phyloP scores from a whole-genome alignment of 2,888 invertebrate genomes.

The Zhuqinia jingwanae region DNA sequence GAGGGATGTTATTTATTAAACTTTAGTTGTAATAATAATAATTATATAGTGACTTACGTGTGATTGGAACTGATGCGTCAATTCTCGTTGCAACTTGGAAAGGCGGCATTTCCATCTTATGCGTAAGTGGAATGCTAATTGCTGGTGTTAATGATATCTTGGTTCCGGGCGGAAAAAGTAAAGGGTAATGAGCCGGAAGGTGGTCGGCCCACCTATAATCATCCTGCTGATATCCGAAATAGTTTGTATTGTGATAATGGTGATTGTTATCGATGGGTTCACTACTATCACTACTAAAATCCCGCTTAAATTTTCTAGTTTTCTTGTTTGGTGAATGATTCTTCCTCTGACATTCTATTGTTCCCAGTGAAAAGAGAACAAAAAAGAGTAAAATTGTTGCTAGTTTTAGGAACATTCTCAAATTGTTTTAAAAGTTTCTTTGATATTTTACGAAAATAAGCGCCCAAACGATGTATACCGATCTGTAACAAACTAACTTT shows the following conservation, averaged over 20 bases:
- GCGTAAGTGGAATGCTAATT: conserved; percentile 30
- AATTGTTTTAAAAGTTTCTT: not conserved
- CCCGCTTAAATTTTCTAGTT: conserved; percentile 7
- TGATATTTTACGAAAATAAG: not conserved
- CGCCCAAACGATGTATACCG: not conserved
- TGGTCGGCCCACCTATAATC: not conserved
- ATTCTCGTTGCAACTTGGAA: not conserved
- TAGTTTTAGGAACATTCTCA: not conserved
- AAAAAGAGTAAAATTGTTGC: not conserved
- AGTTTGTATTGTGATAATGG: not conserved
- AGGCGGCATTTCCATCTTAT: not conserved
- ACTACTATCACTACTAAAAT: too few species aligned
- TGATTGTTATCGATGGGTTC: not conserved
- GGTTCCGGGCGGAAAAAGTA: conserved; percentile 37
- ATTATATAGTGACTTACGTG: conserved; percentile 54
- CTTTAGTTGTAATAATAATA: too few species aligned
- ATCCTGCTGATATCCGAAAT: not conserved
- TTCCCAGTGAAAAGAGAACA: not conserved
- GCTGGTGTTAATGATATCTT: conserved; percentile 43
- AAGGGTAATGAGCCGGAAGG: not conserved
- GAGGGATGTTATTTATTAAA: too few species aligned
- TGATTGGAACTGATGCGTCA: conserved; percentile 37
- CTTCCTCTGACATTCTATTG: not conserved
- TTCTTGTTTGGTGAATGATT: not conserved
- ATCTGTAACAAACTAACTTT: not conserved